phyloP scores from a whole-genome alignment of 2,113 vertebrate genomes.

The Dasyornis broadbenti region DNA sequence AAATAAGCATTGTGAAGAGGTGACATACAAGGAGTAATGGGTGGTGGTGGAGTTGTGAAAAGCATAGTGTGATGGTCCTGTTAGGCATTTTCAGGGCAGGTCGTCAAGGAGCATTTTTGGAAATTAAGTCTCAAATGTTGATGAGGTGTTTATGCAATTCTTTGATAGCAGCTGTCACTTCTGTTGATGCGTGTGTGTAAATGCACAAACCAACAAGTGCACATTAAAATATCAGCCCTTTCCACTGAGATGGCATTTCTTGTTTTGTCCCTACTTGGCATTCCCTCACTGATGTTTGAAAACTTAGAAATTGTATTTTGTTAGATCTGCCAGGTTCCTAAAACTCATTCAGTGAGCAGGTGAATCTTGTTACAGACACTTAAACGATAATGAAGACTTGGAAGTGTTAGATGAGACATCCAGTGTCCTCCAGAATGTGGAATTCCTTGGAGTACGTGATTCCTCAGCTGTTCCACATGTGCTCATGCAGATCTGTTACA shows the following conservation, averaged over 20 bases:
- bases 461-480: not conserved
- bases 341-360: not conserved
- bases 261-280: not conserved
- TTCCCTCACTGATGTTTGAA: not conserved
- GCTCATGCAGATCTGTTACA: not conserved
- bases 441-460: not conserved
- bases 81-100: not conserved
- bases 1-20: not conserved
- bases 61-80: not conserved
- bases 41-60: accelerated
- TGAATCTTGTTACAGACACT: not conserved
- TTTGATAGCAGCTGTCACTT: not conserved
- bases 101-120: not conserved
- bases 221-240: not conserved
- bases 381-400: not conserved
- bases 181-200: accelerated
- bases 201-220: accelerated
- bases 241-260: not conserved
- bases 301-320: not conserved
- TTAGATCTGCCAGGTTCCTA: not conserved
- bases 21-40: not conserved
- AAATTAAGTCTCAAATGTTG: not conserved
- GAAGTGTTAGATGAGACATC: not conserved
- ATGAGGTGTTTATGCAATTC: not conserved
- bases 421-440: not conserved